Conservation (phyloP, 30 jellyfish, hydroid and myxozoan species). For the Aurelia coerulea region DNA sequence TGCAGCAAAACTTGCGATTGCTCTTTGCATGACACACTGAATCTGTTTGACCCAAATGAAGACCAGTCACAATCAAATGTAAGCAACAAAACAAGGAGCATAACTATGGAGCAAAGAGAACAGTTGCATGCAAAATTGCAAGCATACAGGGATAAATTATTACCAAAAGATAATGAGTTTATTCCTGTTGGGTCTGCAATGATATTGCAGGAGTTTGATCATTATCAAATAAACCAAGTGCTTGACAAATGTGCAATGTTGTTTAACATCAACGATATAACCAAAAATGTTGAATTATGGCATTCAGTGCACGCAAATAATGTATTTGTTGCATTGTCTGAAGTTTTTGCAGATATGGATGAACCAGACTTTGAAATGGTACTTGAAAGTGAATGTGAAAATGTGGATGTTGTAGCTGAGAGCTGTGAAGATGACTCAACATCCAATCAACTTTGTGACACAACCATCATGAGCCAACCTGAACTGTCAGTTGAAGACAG, state of each 20-base stretch:
- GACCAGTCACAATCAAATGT: no score
- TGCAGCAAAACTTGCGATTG: no score
- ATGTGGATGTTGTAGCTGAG: not conserved
- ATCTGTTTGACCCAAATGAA: no score
- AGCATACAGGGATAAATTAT: not conserved
- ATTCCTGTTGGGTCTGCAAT: not conserved
- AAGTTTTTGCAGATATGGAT: slow-evolving; percentile 12
- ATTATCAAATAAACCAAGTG: slow-evolving; percentile 27
- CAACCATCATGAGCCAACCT: not conserved
- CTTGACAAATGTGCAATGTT: not conserved
- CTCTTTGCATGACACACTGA: no score
- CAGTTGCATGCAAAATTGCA: not conserved
- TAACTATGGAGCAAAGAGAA: not conserved
- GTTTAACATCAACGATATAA: not conserved
- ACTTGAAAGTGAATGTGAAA: not conserved
- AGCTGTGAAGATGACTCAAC: not conserved
- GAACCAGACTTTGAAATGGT: not conserved
- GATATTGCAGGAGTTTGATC: not conserved
- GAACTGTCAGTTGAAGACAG: slow-evolving; percentile 11
- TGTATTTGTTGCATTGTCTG: slow-evolving; percentile 15
- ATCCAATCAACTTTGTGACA: slow-evolving; percentile 3
- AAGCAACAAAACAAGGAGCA: no score
- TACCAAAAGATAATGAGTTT: not conserved
- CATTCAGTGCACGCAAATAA: slow-evolving; percentile 7
- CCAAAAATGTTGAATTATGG: slow-evolving; percentile 14